Percentiles rank a stretch among this genome's conserved stretches.
phyloP scores from a whole-genome alignment of 1,140 invertebrate genomes.

The Ips typographus region DNA sequence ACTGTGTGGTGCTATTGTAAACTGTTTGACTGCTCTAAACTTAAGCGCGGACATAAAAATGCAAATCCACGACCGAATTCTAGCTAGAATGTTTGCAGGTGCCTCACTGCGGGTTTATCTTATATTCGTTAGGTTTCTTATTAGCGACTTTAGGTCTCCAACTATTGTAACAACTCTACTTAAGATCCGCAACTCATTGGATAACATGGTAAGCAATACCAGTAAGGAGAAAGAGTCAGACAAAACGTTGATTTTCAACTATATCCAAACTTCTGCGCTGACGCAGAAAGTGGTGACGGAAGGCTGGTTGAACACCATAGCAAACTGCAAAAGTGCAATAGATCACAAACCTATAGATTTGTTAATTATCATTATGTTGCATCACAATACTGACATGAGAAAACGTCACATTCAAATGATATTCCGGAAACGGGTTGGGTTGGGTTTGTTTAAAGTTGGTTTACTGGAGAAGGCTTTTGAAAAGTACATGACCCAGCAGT shows the following conservation, averaged over 20 bases:
- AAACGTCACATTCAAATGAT: slow-evolving; percentile 51
- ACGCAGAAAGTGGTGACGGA: slow-evolving; percentile 40
- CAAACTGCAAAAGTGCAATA: slow-evolving; percentile 32
- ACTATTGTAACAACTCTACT: slow-evolving; percentile 33
- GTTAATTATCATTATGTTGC: slow-evolving; percentile 52
- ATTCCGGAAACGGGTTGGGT: slow-evolving; percentile 51
- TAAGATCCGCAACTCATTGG: slow-evolving; percentile 43
- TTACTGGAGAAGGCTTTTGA: slow-evolving; percentile 50
- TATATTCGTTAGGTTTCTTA: slow-evolving; percentile 46
- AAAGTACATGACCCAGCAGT: slow-evolving; percentile 48
- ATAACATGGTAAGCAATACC: slow-evolving; percentile 38
- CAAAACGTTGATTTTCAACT: slow-evolving; percentile 44
- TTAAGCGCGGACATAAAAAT: slow-evolving; percentile 36
- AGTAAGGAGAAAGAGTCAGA: slow-evolving; percentile 37
- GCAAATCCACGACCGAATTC: slow-evolving; percentile 44
- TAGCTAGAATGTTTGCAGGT: slow-evolving; percentile 37
- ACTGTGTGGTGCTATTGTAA: slow-evolving; percentile 44
- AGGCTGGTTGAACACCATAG: slow-evolving; percentile 44
- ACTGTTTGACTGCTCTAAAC: slow-evolving; percentile 47
- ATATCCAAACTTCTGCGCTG: slow-evolving; percentile 35
- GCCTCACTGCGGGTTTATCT: slow-evolving; percentile 42
- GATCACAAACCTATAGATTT: slow-evolving; percentile 53
- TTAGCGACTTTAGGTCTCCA: slow-evolving; percentile 37
- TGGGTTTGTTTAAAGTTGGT: slow-evolving; percentile 50
- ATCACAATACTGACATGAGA: slow-evolving; percentile 50